Percentiles rank a stretch among this genome's conserved stretches.
Evolutionary conservation across 2,113 vertebrate genomes (phyloP).

Genomic region (Passer montanus): DNA sequence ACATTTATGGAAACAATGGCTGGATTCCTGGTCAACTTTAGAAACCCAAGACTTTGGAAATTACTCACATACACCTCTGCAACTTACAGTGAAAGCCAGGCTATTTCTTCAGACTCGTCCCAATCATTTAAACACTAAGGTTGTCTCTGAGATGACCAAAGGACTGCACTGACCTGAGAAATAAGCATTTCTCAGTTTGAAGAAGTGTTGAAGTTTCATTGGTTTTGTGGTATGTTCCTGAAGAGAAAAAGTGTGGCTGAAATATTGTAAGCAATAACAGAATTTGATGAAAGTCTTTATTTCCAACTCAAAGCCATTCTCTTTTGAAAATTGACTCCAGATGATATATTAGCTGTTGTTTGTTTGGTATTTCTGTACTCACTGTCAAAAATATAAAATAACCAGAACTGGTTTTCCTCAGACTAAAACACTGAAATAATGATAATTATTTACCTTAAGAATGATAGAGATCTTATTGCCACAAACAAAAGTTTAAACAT

Average conservation of each 20-base stretch:
- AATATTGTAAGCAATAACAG: neutral
- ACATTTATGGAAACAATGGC: neutral
- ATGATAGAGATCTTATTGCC: neutral
- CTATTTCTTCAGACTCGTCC: neutral
- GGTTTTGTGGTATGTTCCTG: neutral
- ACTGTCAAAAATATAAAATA: neutral
- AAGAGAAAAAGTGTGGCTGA: neutral
- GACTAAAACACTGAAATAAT: neutral
- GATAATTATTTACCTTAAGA: neutral
- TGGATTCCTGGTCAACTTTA: neutral
- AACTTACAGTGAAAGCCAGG: neutral
- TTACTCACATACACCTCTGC: neutral
- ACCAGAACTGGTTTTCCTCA: neutral
- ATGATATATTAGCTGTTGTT: neutral
- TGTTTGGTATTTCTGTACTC: neutral
- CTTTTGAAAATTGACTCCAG: neutral
- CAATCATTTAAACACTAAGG: neutral
- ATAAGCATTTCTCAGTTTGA: constrained; percentile 33
- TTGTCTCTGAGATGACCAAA: neutral
- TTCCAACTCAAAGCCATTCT: neutral
- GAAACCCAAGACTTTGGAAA: neutral
- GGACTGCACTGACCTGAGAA: neutral
- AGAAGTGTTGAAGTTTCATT: constrained; percentile 24
- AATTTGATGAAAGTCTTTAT: neutral
- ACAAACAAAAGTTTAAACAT: neutral